Conservation (phyloP, 2,888 invertebrate genomes). For the Cheilosia vernalis region DNA sequence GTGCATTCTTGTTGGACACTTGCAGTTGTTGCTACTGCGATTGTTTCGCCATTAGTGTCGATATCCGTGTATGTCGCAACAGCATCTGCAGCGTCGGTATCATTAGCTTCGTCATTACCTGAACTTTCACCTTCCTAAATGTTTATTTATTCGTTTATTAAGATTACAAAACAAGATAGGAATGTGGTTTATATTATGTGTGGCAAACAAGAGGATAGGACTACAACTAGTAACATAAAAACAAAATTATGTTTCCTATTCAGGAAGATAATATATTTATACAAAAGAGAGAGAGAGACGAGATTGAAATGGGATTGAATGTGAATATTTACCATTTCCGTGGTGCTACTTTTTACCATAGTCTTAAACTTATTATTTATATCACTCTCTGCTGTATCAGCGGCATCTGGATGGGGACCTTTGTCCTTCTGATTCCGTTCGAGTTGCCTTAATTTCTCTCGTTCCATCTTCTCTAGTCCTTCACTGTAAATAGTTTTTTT, state of each 20-base stretch:
- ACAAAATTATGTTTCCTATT: conserved; percentile 43
- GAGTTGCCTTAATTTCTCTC: conserved; percentile 94
- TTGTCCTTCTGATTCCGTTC: conserved; percentile 86
- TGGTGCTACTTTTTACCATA: conserved; percentile 70
- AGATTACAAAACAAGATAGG: conserved; percentile 28
- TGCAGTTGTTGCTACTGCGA: conserved; percentile 77
- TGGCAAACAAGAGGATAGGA: conserved; percentile 16
- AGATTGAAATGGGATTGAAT: conserved; percentile 19
- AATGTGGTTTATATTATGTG: conserved; percentile 2
- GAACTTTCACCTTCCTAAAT: conserved; percentile 82
- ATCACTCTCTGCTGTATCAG: conserved; percentile 74
- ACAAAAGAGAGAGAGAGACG: neutral
- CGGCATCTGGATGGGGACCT: conserved; percentile 67
- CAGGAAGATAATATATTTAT: neutral
- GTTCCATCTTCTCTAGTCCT: conserved; percentile 98
- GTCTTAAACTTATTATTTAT: conserved; percentile 71
- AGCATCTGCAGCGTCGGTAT: neutral
- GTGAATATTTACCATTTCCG: conserved; percentile 70
- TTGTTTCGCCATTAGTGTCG: conserved; percentile 78
- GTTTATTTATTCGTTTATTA: conserved; percentile 76
- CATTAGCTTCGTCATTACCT: conserved; percentile 77
- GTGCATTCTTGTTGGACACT: conserved; percentile 75
- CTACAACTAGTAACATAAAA: conserved; percentile 11
- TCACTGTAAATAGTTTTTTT: conserved; percentile 80
- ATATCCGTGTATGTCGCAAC: conserved; percentile 65